Evolutionary conservation across 2,113 vertebrate genomes (phyloP).

Genomic region (Gadus macrocephalus): DNA sequence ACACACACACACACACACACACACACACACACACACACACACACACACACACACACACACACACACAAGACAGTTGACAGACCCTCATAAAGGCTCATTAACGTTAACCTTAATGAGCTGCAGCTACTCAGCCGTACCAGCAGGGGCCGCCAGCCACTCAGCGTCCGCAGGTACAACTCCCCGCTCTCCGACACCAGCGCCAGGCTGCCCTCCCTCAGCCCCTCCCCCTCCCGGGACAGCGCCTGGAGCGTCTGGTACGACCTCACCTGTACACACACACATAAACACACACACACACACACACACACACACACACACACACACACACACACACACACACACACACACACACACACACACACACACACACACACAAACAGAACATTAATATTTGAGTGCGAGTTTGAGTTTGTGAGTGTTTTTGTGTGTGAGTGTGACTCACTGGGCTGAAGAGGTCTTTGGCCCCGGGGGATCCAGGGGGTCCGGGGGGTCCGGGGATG

Average conservation of each 20-base stretch:
- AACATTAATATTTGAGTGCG: neutral
- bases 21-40: neutral
- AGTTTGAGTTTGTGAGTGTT: no score
- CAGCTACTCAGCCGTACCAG: slow-evolving; percentile 66
- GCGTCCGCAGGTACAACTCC: slow-evolving; percentile 82
- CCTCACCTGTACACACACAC: slow-evolving; percentile 68
- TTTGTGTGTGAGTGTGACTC: slow-evolving; percentile 40
- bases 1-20: no score
- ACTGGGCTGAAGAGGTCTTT: slow-evolving; percentile 78
- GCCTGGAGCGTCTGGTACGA: slow-evolving; percentile 69
- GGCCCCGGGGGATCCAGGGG: slow-evolving; percentile 81
- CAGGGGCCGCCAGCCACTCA: slow-evolving; percentile 84
- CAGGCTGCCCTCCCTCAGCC: slow-evolving; percentile 78
- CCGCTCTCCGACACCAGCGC: slow-evolving; percentile 83
- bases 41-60: no score
- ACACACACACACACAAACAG: neutral
- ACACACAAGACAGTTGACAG: neutral
- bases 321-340: neutral
- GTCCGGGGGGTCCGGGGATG: slow-evolving; percentile 84
- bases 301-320: neutral
- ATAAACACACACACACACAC: slow-evolving; percentile 6
- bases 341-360: no score
- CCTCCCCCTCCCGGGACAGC: slow-evolving; percentile 75
- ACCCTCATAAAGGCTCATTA: no score
- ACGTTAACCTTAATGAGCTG: no score